phyloP scores from a whole-genome alignment of 1,140 invertebrate genomes.

The Drosophila subobscura region DNA sequence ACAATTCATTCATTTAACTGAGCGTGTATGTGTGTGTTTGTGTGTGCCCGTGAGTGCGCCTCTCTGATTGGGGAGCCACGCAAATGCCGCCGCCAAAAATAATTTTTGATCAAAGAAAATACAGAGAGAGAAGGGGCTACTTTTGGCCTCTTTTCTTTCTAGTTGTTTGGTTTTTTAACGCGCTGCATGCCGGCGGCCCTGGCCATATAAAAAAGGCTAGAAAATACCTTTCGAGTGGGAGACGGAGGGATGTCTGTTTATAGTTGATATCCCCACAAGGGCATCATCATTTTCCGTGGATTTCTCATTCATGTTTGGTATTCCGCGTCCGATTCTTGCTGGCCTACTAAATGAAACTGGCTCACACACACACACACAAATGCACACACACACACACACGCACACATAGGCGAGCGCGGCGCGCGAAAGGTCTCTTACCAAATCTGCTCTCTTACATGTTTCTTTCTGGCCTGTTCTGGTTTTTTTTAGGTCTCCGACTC shows the following conservation, averaged over 20 bases:
- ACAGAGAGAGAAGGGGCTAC: not conserved
- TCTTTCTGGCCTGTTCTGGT: constrained; percentile 58
- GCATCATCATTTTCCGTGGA: constrained; percentile 29
- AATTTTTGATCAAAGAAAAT: constrained; percentile 31
- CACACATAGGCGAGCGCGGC: constrained; percentile 4
- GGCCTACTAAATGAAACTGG: constrained; percentile 73
- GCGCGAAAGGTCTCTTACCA: constrained; percentile 41
- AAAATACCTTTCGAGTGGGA: constrained; percentile 5
- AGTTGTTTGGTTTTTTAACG: constrained; percentile 3
- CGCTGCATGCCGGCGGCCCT: not conserved
- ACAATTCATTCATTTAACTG: constrained; percentile 28
- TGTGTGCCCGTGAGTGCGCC: constrained; percentile 7
- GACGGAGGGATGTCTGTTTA: not conserved
- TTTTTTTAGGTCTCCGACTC: constrained; percentile 59
- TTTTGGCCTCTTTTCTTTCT: not conserved
- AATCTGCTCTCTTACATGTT: constrained; percentile 46
- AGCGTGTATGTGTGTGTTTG: constrained; percentile 29
- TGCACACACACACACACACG: constrained; percentile 16
- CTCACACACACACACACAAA: constrained; percentile 26
- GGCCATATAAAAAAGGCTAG: constrained; percentile 34
- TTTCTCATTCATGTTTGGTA: constrained; percentile 34
- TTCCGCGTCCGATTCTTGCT: constrained; percentile 40
- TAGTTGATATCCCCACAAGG: constrained; percentile 45
- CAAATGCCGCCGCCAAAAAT: constrained; percentile 47
- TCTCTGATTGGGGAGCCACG: constrained; percentile 11